A percentile compares a stretch with the other conserved stretches of the same genome.
phyloP scores from a whole-genome alignment of 2,797 vertebrate genomes.

The Artibeus jamaicensis region DNA sequence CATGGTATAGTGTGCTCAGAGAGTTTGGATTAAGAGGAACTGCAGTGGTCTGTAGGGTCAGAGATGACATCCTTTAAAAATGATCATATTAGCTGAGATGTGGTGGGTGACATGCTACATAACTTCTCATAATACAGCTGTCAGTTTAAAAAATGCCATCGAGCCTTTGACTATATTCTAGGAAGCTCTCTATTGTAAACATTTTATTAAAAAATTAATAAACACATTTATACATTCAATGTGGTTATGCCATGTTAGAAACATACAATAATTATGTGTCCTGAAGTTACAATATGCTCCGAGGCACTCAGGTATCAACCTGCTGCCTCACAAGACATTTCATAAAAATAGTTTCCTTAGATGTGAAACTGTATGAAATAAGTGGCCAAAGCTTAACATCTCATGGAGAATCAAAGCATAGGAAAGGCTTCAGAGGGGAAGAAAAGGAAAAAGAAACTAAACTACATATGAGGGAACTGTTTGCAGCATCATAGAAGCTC shows the following conservation, averaged over 20 bases:
- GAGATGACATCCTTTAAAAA: not conserved
- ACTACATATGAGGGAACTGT: not conserved
- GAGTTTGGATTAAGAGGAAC: not conserved
- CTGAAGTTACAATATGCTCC: not conserved
- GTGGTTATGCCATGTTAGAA: not conserved
- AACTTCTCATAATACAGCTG: not conserved
- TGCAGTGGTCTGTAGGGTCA: not conserved
- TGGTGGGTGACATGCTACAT: not conserved
- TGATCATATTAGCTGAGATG: not conserved
- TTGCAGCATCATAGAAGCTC: not conserved
- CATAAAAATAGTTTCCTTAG: not conserved
- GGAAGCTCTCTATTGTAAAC: not conserved
- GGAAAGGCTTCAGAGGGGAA: not conserved
- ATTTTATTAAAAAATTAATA: not conserved
- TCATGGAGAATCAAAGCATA: not conserved
- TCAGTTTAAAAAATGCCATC: not conserved
- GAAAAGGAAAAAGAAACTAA: not conserved
- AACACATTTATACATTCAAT: not conserved
- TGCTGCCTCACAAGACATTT: not conserved
- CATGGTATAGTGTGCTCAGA: not conserved
- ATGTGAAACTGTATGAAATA: not conserved
- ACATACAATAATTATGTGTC: not conserved
- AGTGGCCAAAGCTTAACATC: not conserved
- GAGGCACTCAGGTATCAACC: not conserved
- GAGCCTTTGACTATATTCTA: not conserved